A percentile compares a stretch with the other conserved stretches of the same genome.
phyloP scores from a whole-genome alignment of 2,113 vertebrate genomes.

The Nyctibius bracteatus region DNA sequence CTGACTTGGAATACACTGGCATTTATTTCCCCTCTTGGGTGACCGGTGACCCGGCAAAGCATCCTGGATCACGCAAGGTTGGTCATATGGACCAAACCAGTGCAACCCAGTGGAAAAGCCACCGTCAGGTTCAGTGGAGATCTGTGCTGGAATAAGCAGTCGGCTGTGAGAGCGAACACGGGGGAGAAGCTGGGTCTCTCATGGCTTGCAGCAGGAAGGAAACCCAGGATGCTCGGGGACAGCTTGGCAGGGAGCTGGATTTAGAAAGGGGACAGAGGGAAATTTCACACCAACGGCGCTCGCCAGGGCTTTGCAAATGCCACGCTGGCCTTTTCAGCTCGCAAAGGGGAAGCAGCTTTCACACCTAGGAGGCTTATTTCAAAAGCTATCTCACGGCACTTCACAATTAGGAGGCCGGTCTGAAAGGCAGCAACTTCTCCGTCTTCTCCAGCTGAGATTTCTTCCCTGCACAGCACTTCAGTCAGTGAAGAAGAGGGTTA shows the following conservation, averaged over 20 bases:
- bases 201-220: background rate
- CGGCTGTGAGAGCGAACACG: background rate
- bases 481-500: background rate
- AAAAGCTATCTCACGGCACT: background rate
- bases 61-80: background rate
- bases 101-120: background rate
- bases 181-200: background rate
- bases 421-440: background rate
- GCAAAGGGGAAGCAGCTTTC: background rate
- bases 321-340: background rate
- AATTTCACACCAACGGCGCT: background rate
- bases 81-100: background rate
- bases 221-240: background rate
- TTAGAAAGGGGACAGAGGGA: background rate
- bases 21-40: background rate
- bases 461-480: background rate
- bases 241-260: background rate
- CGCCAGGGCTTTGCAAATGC: background rate
- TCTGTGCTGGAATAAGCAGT: background rate
- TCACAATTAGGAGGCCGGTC: background rate
- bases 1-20: background rate
- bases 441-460: background rate
- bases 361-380: background rate
- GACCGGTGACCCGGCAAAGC: background rate
- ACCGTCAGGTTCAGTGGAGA: accelerated